Evolutionary conservation across 2,113 vertebrate species (phyloP).

Genomic region (Cariama cristata): DNA sequence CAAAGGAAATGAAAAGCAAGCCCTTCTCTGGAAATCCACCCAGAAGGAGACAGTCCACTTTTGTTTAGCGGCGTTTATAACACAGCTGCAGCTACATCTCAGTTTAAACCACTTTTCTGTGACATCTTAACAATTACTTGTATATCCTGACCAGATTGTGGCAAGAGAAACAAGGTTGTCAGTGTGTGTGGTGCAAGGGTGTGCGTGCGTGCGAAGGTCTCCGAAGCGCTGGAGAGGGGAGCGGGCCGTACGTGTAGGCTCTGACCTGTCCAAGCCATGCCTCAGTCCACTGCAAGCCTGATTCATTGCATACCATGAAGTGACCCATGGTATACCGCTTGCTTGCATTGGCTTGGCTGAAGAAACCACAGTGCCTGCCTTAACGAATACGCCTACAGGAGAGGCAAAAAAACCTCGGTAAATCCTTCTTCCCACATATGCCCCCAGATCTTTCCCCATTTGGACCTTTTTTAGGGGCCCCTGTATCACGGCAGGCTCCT

Average conservation of each 20-base stretch:
- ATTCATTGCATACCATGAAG: constrained; percentile 66
- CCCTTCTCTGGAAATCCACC: constrained; percentile 15
- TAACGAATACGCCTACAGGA: constrained; percentile 21
- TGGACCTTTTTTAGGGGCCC: not conserved
- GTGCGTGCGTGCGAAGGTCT: not conserved
- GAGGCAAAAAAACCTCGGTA: not conserved
- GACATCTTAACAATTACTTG: not conserved
- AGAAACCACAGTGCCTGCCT: constrained; percentile 71
- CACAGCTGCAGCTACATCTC: not conserved
- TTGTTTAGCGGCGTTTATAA: not conserved
- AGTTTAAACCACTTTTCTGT: not conserved
- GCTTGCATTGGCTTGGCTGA: constrained; percentile 72
- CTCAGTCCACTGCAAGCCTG: constrained; percentile 31
- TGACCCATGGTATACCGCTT: constrained; percentile 37
- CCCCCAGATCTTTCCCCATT: not conserved
- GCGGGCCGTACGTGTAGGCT: not conserved
- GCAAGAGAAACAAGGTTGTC: not conserved
- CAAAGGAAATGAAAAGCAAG: constrained; percentile 33
- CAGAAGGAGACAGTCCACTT: not conserved
- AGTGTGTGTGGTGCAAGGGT: not conserved
- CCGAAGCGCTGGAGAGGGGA: not conserved
- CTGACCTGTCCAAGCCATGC: constrained; percentile 14
- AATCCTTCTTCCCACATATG: not conserved
- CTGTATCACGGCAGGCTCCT: not conserved
- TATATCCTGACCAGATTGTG: not conserved